Evolutionary conservation across 2,888 invertebrate species (phyloP).

Genomic region (Plagiodera versicolora): DNA sequence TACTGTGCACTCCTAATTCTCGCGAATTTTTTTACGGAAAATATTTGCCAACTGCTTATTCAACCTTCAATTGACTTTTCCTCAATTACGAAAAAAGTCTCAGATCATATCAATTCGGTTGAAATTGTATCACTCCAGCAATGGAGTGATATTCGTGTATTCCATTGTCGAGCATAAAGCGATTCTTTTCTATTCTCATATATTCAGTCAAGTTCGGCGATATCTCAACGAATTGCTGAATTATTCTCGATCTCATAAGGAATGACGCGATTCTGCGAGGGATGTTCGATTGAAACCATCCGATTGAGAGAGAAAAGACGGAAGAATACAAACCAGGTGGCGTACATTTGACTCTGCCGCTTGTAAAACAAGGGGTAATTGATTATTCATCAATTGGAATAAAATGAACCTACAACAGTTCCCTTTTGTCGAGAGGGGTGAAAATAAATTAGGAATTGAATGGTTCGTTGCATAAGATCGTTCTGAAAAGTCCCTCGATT

Average conservation of each 20-base stretch:
- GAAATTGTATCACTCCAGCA: no score
- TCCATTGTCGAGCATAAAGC: no score
- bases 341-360: slow-evolving; percentile 50
- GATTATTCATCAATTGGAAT: slow-evolving; percentile 56
- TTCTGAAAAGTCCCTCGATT: slow-evolving; percentile 41
- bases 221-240: slow-evolving; percentile 3
- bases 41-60: no score
- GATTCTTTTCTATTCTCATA: background rate
- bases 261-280: slow-evolving; percentile 18
- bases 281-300: slow-evolving; percentile 26
- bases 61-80: no score
- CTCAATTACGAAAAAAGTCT: no score
- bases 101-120: no score
- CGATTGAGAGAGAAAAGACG: slow-evolving; percentile 33
- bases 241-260: slow-evolving; percentile 13
- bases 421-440: slow-evolving; percentile 40
- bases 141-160: no score
- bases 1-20: no score
- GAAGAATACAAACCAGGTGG: slow-evolving; percentile 53
- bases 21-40: no score
- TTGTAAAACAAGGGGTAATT: slow-evolving; percentile 55
- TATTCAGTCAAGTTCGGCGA: background rate
- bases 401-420: slow-evolving; percentile 49
- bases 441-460: slow-evolving; percentile 54
- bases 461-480: slow-evolving; percentile 50